Conservation (phyloP, 2,797 vertebrate genomes). For the Heliangelus exortis region DNA sequence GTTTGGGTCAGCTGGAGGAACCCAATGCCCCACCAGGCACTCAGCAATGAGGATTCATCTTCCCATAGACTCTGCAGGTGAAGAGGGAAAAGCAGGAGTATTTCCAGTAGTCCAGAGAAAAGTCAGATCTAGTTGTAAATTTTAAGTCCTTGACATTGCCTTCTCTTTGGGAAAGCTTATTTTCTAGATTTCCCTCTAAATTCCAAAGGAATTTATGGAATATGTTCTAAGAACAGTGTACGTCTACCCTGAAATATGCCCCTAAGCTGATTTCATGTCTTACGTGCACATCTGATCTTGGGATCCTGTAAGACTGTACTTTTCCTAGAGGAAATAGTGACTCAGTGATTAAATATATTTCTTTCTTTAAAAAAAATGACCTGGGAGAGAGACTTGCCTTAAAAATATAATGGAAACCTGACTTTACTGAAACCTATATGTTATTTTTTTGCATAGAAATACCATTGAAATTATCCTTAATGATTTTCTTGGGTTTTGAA, state of each 20-base stretch:
- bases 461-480: not conserved
- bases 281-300: not conserved
- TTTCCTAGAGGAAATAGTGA: not conserved
- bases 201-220: not conserved
- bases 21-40: fast-evolving
- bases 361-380: not conserved
- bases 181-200: not conserved
- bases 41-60: not conserved
- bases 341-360: not conserved
- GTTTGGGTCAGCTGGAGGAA: not conserved
- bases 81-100: not conserved
- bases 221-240: not conserved
- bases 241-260: fast-evolving
- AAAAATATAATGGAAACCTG: not conserved
- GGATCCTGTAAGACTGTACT: not conserved
- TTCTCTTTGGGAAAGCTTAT: not conserved
- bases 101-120: not conserved
- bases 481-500: not conserved
- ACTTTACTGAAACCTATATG: not conserved
- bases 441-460: not conserved
- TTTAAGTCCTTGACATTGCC: not conserved
- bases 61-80: not conserved
- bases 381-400: not conserved
- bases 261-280: not conserved
- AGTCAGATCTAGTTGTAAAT: not conserved